Evolutionary conservation across 2,113 vertebrate species (phyloP).

Genomic region (Rhagologus leucostigma): DNA sequence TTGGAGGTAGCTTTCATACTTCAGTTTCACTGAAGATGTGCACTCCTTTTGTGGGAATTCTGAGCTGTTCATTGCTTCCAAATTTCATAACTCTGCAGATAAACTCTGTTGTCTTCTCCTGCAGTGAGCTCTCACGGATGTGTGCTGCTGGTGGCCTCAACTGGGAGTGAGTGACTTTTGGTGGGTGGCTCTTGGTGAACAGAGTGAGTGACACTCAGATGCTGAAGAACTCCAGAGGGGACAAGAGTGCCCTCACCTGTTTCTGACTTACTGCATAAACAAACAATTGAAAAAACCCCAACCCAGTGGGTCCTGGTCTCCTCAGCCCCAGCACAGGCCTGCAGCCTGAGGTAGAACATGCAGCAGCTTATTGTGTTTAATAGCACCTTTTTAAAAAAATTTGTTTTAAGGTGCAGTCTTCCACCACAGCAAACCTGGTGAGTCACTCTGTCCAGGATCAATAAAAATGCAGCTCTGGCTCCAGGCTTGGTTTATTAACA

Average conservation of each 20-base stretch:
- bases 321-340: background rate
- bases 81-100: background rate
- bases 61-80: background rate
- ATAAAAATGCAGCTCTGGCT: background rate
- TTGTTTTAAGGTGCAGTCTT: background rate
- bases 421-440: background rate
- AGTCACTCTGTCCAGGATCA: background rate
- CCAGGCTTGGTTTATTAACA: background rate
- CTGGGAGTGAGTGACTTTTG: background rate
- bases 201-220: fast-evolving
- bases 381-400: background rate
- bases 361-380: background rate
- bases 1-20: background rate
- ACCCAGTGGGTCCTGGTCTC: no score
- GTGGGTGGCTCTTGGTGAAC: background rate
- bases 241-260: background rate
- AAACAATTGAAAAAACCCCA: fast-evolving
- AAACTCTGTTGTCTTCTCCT: background rate
- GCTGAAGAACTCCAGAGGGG: background rate
- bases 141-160: background rate
- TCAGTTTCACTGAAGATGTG: background rate
- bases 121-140: background rate
- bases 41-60: background rate
- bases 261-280: background rate
- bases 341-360: background rate